phyloP scores from a whole-genome alignment of 2,888 invertebrate genomes.

The Labia minor region DNA sequence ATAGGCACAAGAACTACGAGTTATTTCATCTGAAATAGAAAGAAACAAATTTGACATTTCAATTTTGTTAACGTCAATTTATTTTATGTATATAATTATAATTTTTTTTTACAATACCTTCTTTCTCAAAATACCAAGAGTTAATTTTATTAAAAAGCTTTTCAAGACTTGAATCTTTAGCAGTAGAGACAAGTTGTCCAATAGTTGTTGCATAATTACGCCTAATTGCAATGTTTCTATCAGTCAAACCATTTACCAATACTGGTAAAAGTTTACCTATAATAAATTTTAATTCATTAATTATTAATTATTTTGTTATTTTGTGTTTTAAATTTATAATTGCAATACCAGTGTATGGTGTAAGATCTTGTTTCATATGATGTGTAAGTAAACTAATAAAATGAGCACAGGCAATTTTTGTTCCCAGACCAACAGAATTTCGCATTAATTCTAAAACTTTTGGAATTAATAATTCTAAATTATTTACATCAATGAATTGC shows the following conservation, averaged over 20 bases:
- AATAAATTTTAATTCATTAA: slow-evolving; percentile 18
- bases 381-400: slow-evolving; percentile 57
- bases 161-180: slow-evolving; percentile 62
- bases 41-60: slow-evolving; percentile 21
- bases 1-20: slow-evolving; percentile 60
- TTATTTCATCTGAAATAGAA: slow-evolving; percentile 52
- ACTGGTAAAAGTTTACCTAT: slow-evolving; percentile 50
- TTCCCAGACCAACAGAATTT: slow-evolving; percentile 68
- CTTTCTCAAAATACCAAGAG: slow-evolving; percentile 55
- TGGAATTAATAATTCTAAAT: slow-evolving; percentile 69
- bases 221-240: slow-evolving; percentile 71
- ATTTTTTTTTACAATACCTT: slow-evolving; percentile 38
- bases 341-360: slow-evolving; percentile 50
- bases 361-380: slow-evolving; percentile 38
- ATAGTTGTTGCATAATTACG: slow-evolving; percentile 75
- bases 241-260: slow-evolving; percentile 65
- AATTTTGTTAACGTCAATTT: background rate
- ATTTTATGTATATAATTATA: background rate
- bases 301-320: too few species aligned
- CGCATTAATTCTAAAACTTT: slow-evolving; percentile 71
- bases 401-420: slow-evolving; percentile 70
- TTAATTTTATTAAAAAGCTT: slow-evolving; percentile 52
- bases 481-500: slow-evolving; percentile 61
- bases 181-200: slow-evolving; percentile 70
- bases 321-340: too few species aligned